phyloP scores from a whole-genome alignment of 2,797 vertebrate species.

The Limosa lapponica region DNA sequence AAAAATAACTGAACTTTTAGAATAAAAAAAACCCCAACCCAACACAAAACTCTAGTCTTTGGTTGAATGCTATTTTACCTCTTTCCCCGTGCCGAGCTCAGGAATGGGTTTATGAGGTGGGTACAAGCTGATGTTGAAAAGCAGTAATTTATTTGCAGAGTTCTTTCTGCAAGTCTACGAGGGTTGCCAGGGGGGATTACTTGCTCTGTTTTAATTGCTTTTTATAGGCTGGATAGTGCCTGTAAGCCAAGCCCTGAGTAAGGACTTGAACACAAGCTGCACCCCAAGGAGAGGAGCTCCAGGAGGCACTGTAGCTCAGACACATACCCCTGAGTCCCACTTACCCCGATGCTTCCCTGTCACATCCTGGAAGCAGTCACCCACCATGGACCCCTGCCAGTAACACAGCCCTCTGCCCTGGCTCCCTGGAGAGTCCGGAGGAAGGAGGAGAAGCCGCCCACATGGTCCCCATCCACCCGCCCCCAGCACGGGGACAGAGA shows the following conservation, averaged over 20 bases:
- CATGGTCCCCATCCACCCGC: accelerated
- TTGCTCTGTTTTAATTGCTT: not conserved
- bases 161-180: not conserved
- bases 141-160: not conserved
- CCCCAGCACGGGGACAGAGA: not conserved
- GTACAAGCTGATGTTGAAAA: not conserved
- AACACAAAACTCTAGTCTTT: not conserved
- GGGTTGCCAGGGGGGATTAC: not conserved
- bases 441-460: not conserved
- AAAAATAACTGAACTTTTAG: slow-evolving; percentile 41
- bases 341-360: accelerated
- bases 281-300: not conserved
- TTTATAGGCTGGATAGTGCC: not conserved
- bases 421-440: not conserved
- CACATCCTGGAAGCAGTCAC: not conserved
- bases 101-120: not conserved
- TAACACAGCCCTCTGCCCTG: accelerated
- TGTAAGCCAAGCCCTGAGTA: not conserved
- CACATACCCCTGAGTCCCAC: accelerated
- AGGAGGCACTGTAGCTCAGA: not conserved
- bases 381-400: accelerated
- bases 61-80: not conserved
- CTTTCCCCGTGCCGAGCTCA: not conserved
- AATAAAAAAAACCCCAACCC: not conserved
- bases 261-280: not conserved